Percentiles rank a stretch among this genome's conserved stretches.
phyloP scores from a whole-genome alignment of 2,113 vertebrate species.

The Seriola rivoliana region DNA sequence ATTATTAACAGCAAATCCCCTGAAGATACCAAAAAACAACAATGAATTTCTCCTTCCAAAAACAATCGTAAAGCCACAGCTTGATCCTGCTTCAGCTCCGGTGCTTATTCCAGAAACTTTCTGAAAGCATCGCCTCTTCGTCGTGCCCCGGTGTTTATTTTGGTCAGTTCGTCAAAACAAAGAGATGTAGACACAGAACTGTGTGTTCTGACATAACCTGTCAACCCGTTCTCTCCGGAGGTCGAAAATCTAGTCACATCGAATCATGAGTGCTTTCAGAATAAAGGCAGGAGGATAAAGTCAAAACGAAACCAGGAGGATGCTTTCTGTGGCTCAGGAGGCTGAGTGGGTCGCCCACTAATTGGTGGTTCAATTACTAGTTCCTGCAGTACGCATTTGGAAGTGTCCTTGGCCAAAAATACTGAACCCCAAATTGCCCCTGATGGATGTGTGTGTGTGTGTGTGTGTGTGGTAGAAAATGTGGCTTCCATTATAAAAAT shows the following conservation, averaged over 20 bases:
- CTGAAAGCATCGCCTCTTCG: constrained; percentile 1
- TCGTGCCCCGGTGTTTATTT: background rate
- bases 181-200: background rate
- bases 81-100: background rate
- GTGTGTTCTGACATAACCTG: background rate
- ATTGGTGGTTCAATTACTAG: too few species aligned
- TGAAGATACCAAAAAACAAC: constrained; percentile 11
- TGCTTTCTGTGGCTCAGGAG: too few species aligned
- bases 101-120: background rate
- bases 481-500: too few species aligned
- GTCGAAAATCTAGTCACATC: background rate
- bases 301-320: too few species aligned
- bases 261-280: background rate
- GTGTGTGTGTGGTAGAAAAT: too few species aligned
- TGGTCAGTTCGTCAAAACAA: background rate
- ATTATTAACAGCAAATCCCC: constrained; percentile 31
- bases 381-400: too few species aligned
- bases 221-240: background rate
- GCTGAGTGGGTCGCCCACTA: too few species aligned
- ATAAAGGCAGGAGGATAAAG: background rate
- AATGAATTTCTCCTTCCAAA: background rate
- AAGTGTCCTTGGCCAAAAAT: too few species aligned
- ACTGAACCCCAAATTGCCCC: too few species aligned
- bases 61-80: background rate
- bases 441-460: too few species aligned